Evolutionary conservation across 2,113 vertebrate genomes (phyloP), one percentile per base, ranked within the genome.

Genomic region (Plectropomus leopardus): DNA sequence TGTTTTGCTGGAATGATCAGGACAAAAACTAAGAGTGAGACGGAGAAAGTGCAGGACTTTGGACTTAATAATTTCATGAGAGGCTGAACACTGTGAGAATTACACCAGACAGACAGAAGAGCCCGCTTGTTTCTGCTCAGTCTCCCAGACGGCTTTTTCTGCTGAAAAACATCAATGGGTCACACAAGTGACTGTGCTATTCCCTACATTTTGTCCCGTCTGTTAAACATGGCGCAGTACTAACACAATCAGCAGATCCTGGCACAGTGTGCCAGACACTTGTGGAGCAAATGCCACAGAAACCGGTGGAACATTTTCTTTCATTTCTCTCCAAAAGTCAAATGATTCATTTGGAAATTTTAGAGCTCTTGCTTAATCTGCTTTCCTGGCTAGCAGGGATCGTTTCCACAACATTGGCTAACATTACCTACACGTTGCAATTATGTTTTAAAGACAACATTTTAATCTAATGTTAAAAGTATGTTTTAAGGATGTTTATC

Each of bases 21-120:
- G 54, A 72, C 61, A 23, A 70, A 36, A 75, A 80, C 76, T 10
- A 51, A 57, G 32, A 59, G 78, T 4, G 17, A 72, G 66, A 59
- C 50, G 32, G 51, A 76, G 63, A 63, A 83, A 69, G 82, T 0
- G 7, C 53, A 34, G 59, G 50, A 71, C 67, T 84, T 66, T 61
- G 55, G 85, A 86, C 71, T 84, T 85, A 79, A 87, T 89, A 67
- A 88, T 89, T 84, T 89, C 73, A 88, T 76, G 77, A 89, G 84
- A 86, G 80, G 47, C 73, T 88, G 91, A 84, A 85, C 81, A 83
- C 80, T 69, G 78, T 63, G 73, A 70, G 69, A 86, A 74, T 65
- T 69, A 65, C 42, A 72, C 19, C 83, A 85, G 82, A 66, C 73
- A 84, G 78, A 68, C 26, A 65, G 61, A 45, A 21, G 40, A 75